phyloP scores from a whole-genome alignment of 2,113 vertebrate species.

The Mastomys coucha region DNA sequence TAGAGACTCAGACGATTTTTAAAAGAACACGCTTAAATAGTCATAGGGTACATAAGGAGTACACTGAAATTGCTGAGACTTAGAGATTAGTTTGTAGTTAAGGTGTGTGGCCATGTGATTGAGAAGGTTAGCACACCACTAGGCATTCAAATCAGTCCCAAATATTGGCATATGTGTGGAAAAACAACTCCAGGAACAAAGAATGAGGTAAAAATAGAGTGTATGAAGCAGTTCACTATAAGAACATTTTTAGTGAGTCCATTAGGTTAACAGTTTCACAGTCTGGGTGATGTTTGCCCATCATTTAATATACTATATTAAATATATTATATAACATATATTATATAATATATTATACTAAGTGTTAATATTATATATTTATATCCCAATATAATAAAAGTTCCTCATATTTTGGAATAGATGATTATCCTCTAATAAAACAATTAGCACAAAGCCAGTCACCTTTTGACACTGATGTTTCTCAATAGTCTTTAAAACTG shows the following conservation, averaged over 20 bases:
- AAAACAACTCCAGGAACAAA: neutral
- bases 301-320: no score
- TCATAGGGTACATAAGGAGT: neutral
- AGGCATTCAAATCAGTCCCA: neutral
- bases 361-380: neutral
- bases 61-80: neutral
- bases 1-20: neutral
- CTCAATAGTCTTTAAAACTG: neutral
- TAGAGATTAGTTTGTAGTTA: neutral
- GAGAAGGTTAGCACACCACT: neutral
- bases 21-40: neutral
- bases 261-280: neutral
- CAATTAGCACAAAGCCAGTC: neutral
- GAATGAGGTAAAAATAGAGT: neutral
- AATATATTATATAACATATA: no score
- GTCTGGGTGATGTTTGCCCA: neutral
- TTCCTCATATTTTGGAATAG: no score
- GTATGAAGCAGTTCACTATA: neutral
- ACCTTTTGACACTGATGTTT: neutral
- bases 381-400: neutral
- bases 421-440: no score
- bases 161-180: neutral
- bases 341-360: no score
- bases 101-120: neutral
- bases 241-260: neutral